phyloP scores from a whole-genome alignment of 92 coral and sea anemone species.

The Phenganax marumi region DNA sequence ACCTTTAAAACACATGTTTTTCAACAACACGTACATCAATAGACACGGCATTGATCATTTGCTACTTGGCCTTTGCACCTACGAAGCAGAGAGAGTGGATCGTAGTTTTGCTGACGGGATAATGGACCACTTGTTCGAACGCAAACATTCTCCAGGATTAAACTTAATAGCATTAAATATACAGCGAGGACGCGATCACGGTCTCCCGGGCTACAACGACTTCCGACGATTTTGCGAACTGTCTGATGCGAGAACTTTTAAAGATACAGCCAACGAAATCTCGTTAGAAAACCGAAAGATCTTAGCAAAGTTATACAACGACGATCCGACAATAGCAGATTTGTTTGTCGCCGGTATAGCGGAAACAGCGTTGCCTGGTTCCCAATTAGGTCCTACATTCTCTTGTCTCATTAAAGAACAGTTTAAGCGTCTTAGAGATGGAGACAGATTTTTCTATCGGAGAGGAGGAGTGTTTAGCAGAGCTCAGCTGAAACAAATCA shows the following conservation, averaged over 20 bases:
- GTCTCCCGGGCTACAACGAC: slow-evolving; percentile 38
- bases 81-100: slow-evolving; percentile 27
- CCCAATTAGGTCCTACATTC: slow-evolving; percentile 36
- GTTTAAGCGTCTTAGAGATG: slow-evolving; percentile 30
- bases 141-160: slow-evolving; percentile 29
- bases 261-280: slow-evolving; percentile 28
- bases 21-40: slow-evolving; percentile 35
- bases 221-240: slow-evolving; percentile 28
- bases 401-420: slow-evolving; percentile 31
- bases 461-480: slow-evolving; percentile 16
- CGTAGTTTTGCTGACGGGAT: slow-evolving; percentile 23
- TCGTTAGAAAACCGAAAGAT: slow-evolving; percentile 11
- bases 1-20: slow-evolving; percentile 35
- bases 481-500: slow-evolving; percentile 37
- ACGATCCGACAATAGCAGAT: slow-evolving; percentile 43
- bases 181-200: slow-evolving; percentile 44
- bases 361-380: slow-evolving; percentile 31
- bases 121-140: slow-evolving; percentile 32
- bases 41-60: slow-evolving; percentile 24
- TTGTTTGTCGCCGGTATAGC: slow-evolving; percentile 40
- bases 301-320: slow-evolving; percentile 38
- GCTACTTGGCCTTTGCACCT: slow-evolving; percentile 22
- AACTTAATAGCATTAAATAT: slow-evolving; percentile 34
- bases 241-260: slow-evolving; percentile 30
- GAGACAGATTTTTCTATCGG: slow-evolving; percentile 38